Evolutionary conservation across 1,140 invertebrate genomes (phyloP), one percentile per base, ranked within the genome.

Genomic region (Lysiphlebus fabarum): DNA sequence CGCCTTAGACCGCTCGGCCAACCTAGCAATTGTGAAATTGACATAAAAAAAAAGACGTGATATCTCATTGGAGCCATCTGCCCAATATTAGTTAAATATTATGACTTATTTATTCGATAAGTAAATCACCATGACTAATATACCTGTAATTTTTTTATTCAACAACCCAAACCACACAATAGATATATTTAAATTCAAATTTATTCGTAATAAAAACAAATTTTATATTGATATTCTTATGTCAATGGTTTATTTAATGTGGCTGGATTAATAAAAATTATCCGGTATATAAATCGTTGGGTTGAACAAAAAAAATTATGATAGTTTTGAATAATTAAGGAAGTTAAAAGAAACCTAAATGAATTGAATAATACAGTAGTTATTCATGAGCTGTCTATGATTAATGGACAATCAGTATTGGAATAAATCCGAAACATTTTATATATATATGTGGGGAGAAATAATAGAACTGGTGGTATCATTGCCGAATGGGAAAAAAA

Each of bases 1-100:
- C 78, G 78, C 80, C 80, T 81, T 82, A 81, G 80, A 81, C 79
- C 79, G 75, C 78, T 81, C 79, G 78, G 79, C 79, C 79, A 81
- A 81, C 78, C 74, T 78, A 74, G 74, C 74, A 62, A n/a, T 7
- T 56, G 33, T 33, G 7, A 6, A 11, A 17, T 2, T 12, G 2
- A 12, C 14, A 1, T 47, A 14, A n/a, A 47, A 47, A 17, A 47
- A n/a, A n/a, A n/a, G n/a, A n/a, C n/a, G n/a, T n/a, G n/a, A n/a
- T n/a, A n/a, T n/a, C n/a, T 26, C 17, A 26, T 26, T 26, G 4
- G 17, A 26, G 17, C 17, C 17, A 26, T 26, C 2, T 26, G 17
- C 17, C 17, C 2, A 4, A 26, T 26, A 26, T 26, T 26, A 26
- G 4, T 4, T 26, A 26, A 26, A 26, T 26, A 26, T 26, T 26